Percentiles rank a stretch among this genome's conserved stretches.
phyloP scores from a whole-genome alignment of 2,797 vertebrate species.

The Fistularia tabacaria region DNA sequence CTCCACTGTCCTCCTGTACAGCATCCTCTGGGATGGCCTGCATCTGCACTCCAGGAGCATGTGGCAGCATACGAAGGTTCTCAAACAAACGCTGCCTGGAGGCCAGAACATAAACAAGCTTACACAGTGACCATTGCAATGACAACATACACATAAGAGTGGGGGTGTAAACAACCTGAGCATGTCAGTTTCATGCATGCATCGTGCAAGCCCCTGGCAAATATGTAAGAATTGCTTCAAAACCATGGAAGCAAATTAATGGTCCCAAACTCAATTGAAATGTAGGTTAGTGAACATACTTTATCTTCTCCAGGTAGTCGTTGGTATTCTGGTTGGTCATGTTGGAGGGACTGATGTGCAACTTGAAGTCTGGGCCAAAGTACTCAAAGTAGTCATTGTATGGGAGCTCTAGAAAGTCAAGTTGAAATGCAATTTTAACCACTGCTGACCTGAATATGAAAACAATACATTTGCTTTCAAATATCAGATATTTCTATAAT shows the following conservation, averaged over 20 bases:
- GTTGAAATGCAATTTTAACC: background rate
- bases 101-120: background rate
- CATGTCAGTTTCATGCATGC: no score
- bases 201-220: background rate
- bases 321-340: conserved; percentile 99
- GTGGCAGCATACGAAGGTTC: conserved; percentile 95
- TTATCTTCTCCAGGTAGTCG: conserved; percentile 97
- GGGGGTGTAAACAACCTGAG: no score
- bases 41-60: conserved; percentile 96
- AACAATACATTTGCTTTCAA: no score
- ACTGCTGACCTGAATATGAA: no score
- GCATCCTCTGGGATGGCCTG: conserved; percentile 94
- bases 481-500: no score
- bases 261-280: no score
- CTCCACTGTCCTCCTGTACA: conserved; percentile 91
- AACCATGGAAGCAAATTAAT: no score
- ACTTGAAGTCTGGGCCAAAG: conserved; percentile 97
- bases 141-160: no score
- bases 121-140: no score
- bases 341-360: conserved; percentile 98
- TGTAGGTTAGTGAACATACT: conserved; percentile 53
- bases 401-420: conserved; percentile 77
- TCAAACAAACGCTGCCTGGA: conserved; percentile 89
- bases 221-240: no score
- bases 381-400: conserved; percentile 99